Evolutionary conservation across 2,888 invertebrate genomes (phyloP), one percentile per base, ranked within the genome.

Genomic region (Ectemnius lituratus): DNA sequence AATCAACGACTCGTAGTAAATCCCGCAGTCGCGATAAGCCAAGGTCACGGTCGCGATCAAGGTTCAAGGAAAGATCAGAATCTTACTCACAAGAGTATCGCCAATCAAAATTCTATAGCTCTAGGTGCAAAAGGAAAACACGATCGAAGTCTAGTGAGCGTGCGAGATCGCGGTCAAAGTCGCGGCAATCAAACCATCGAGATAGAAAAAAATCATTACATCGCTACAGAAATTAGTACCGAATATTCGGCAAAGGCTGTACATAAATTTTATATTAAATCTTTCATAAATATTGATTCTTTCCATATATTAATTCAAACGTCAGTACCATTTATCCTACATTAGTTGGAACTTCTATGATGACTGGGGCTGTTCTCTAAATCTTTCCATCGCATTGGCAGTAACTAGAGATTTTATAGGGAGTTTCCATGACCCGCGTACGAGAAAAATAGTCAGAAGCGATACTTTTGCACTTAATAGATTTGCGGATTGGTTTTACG

Each of bases 171-270:
- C 84, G 88, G 71, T 89, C 88, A 59, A 87, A 82, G 65, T 88
- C 88, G 61, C 79, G 84, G 62, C 82, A 83, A 75, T 83, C 85
- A 72, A 87, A 84, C 78, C 88, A 89, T 84, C 88, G 90, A 78
- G 90, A 90, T 80, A 89, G 89, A 89, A 90, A 90, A 88, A 90
- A 89, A 88, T 89, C 89, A 70, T 86, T 89, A 70, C 90, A 87
- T 85, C 90, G 90, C 78, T 90, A 90, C 89, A 88, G 88, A 87
- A 88, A 90, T 85, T 90, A 87, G 90, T 70, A 76, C 77, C 69
- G 63, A 49, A 65, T 70, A 78, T 73, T 70, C 70, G 80, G 78
- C 80, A 73, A 86, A 86, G 85, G 86, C 86, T 86, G 86, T 86
- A 86, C 82, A 76, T 74, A 83, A 72, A 75, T 80, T 78, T 62